Evolutionary conservation across 2,888 invertebrate genomes (phyloP), one percentile per base, ranked within the genome.

Genomic region (Dermolepida albohirtum): DNA sequence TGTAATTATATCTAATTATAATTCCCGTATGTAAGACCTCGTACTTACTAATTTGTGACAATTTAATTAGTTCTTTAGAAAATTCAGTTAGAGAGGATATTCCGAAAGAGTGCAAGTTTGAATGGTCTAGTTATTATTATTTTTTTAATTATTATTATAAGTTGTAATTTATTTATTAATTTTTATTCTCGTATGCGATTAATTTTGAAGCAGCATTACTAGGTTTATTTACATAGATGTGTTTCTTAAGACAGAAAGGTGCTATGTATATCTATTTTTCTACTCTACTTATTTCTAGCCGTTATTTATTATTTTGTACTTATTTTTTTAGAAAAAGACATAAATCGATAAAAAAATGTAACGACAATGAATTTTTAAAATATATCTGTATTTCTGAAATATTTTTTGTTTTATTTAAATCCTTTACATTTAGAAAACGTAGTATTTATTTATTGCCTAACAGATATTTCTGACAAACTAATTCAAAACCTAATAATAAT

Each of bases 301-400:
- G 40, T 54, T 54, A 54, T 54, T 54, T 54, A 54, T 54, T 54
- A 54, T 54, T 54, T 54, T 54, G 54, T 54, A 54, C 54, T 54
- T 54, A 54, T 54, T 51, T 51, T 51, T 54, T 41, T 54, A 54
- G 40, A 54, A 40, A 54, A 54, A 54, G 40, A 40, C 29, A 50
- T 50, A 50, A 22, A 22, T 40, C 39, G 17, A 39, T 34, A 40
- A 40, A 40, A 54, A 54, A 40, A 54, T 17, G 40, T 54, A 29
- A 52, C 27, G 40, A 40, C 54, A 17, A 39, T 39, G 54, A 54
- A 40, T 54, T 54, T 54, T 54, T 54, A n/a, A 54, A 54, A 54
- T 54, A 54, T 54, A 54, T 40, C 8, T 54, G 40, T 54, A 54
- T 54, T 54, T 54, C 54, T 54, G 54, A 17, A 54, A 54, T 7